A percentile compares a stretch with the other conserved stretches of the same genome.
Conservation (phyloP, 2,113 vertebrate genomes). For the Atlantisia rogersi region DNA sequence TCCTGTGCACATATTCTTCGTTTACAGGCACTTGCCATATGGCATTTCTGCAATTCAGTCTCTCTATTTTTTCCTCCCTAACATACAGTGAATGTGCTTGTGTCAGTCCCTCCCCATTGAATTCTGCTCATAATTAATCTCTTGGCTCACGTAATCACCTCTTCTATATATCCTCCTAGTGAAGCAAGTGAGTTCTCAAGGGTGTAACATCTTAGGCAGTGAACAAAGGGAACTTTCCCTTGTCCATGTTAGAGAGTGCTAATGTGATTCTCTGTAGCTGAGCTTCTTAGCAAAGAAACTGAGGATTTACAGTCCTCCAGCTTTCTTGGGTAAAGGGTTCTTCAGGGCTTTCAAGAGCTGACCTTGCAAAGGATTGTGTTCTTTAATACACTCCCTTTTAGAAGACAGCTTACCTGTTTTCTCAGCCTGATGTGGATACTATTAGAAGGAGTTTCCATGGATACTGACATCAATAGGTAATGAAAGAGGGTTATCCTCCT, state of each 20-base stretch:
- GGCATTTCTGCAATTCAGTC: background rate
- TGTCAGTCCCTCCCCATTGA: conserved; percentile 4
- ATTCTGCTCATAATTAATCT: conserved; percentile 70
- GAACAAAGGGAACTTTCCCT: conserved; percentile 60
- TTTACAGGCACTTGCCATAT: conserved; percentile 54
- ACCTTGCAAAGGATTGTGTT: conserved; percentile 67
- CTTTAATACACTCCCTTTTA: conserved; percentile 67
- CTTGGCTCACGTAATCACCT: conserved; percentile 18
- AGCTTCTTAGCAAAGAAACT: conserved; percentile 59
- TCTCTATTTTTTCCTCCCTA: background rate
- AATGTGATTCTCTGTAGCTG: conserved; percentile 59
- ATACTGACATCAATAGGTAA: conserved; percentile 64
- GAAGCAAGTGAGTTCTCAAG: conserved; percentile 45
- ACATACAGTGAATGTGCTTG: background rate
- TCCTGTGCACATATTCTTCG: background rate
- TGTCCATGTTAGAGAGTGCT: conserved; percentile 20
- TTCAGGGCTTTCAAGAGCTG: conserved; percentile 70
- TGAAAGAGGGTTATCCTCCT: conserved; percentile 68
- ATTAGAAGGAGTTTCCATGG: conserved; percentile 77
- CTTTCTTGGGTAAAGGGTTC: conserved; percentile 51
- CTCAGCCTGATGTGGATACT: conserved; percentile 57
- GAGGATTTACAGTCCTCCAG: conserved; percentile 67
- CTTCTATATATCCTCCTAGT: conserved; percentile 19
- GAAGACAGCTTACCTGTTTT: conserved; percentile 73
- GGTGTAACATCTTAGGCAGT: conserved; percentile 34